Evolutionary conservation across 2,888 invertebrate species (phyloP).

Genomic region (Campoletis raptor): DNA sequence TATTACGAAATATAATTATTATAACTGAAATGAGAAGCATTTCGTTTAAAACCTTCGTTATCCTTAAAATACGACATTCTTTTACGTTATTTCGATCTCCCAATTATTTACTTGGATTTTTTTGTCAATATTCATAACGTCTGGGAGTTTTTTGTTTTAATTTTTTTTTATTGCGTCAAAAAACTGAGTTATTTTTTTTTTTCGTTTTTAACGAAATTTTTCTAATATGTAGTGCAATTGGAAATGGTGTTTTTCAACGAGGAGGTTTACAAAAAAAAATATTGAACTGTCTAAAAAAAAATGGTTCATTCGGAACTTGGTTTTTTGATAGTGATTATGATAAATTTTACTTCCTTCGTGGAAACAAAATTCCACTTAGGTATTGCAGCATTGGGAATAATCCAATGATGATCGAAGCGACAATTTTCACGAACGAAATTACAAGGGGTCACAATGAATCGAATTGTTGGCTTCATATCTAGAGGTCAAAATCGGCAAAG

Average conservation of each 20-base stretch:
- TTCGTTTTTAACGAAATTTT: background rate
- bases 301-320: background rate
- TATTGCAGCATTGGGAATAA: background rate
- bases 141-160: background rate
- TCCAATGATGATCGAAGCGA: background rate
- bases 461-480: slow-evolving; percentile 22
- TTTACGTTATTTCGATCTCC: no score
- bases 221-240: background rate
- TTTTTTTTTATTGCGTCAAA: background rate
- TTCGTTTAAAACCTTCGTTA: background rate
- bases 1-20: background rate
- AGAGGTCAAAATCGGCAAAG: slow-evolving; percentile 24
- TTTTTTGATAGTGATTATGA: background rate
- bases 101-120: no score
- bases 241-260: background rate
- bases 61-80: no score
- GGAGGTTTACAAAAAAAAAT: background rate
- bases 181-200: background rate
- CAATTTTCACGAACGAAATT: background rate
- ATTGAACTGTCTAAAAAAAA: background rate
- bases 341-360: background rate
- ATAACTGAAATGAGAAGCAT: background rate
- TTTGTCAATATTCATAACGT: no score
- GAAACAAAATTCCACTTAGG: background rate
- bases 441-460: background rate